Evolutionary conservation across 2,888 invertebrate genomes (phyloP), one percentile per base, ranked within the genome.

Genomic region (Rhagonycha fulva): DNA sequence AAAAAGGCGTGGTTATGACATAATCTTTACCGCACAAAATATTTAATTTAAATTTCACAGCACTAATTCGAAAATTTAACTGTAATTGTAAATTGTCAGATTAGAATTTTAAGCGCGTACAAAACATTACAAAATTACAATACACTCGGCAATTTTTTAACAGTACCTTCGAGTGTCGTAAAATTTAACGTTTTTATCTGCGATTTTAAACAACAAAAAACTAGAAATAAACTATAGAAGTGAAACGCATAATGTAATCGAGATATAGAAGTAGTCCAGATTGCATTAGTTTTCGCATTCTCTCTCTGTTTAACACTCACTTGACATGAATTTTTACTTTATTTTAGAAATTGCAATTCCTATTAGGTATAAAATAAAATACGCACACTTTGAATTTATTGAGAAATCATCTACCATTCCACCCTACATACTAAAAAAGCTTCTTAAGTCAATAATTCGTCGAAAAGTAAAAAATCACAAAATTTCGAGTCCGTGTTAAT

Each of bases 261-360:
- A 66, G 70, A 70, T 30, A 66, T 62, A 23, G 61, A 74, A 74
- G 74, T 74, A 74, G 74, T 66, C 66, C 74, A 70, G 69, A 63
- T 62, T 74, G 74, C 69, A 70, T 70, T 61, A 62, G 70, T 74
- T 74, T 62, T 62, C 73, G 30, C 28, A 62, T 60, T 71, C 66
- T 66, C 11, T 74, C 68, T 72, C 32, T 66, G 61, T 70, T 47
- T 70, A 71, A 73, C 73, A 68, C 66, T 76, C 73, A 76, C 76
- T 76, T 73, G 76, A 76, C 76, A 73, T 76, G 70, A 47, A 73
- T 76, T 76, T 76, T 72, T 76, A 76, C 72, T 72, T 69, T 47
- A 61, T 66, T 61, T 14, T 69, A 72, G 62, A 70, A 76, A 72
- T 66, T 60, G 47, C 32, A 47, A 14, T 69, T 68, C 14, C 24